Evolutionary conservation across 1,140 invertebrate species (phyloP), one percentile per base, ranked within the genome.

Genomic region (Leptopilina boulardi): DNA sequence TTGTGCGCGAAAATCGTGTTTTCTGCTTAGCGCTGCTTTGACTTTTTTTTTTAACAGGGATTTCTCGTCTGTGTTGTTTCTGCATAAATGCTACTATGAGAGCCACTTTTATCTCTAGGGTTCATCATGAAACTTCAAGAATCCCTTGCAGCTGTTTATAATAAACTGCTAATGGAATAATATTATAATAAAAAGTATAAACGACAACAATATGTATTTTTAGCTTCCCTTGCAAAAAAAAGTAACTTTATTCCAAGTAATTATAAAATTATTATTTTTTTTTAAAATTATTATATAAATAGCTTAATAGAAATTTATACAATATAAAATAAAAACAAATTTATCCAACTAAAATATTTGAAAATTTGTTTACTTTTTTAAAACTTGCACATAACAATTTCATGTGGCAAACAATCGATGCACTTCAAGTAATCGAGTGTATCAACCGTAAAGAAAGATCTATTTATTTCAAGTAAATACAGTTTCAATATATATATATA

Each of bases 81-180:
- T 15, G 23, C 26, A 66, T 26, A 66, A 66, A 66, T 3, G 23
- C 21, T 15, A 34, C 30, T 34, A 34, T 34, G 56, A 30, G 15
- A 66, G 56, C 26, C 10, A 15, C 23, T 66, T 66, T 23, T 66
- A 30, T 66, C 56, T 66, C 11, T 66, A 5, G 11, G 13, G 21
- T 66, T 15, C 56, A 15, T 66, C 26, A 15, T 26, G 23, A 66
- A 66, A 66, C 56, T 30, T 26, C 21, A 15, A 30, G 26, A 66
- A 66, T 26, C 56, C 56, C 56, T 23, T 66, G 56, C 56, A 30
- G 56, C 56, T 66, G 26, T 66, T 66, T 30, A 66, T 66, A 66
- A 66, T 66, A 15, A 26, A 66, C 56, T 30, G 44, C 44, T 47
- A 47, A 47, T 15, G 9, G 23, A 30, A 66, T 23, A 15, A 30